phyloP scores from a whole-genome alignment of 2,113 vertebrate genomes.

The Pipra filicauda region DNA sequence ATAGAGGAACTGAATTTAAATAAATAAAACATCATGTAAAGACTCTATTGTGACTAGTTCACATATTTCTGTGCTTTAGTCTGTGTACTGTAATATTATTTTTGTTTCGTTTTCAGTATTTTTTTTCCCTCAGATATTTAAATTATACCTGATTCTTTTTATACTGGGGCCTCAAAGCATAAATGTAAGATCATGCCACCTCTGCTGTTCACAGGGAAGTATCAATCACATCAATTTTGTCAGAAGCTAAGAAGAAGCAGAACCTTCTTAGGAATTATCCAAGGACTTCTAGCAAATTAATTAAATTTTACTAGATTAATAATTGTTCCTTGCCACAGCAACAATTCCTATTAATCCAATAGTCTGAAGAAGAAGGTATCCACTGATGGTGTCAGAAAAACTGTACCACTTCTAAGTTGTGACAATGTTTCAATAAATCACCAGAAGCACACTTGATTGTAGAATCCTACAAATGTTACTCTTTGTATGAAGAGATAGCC shows the following conservation, averaged over 20 bases:
- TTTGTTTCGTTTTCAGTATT: not conserved
- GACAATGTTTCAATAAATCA: not conserved
- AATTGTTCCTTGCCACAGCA: not conserved
- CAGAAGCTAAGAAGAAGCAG: not conserved
- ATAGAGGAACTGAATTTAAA: not conserved
- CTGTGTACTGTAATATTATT: not conserved
- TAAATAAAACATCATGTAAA: not conserved
- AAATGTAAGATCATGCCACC: not conserved
- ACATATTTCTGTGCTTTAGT: not conserved
- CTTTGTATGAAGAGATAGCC: not conserved
- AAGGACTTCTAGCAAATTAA: not conserved
- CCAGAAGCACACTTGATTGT: rapidly evolving
- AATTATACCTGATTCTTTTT: not conserved
- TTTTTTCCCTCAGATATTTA: not conserved
- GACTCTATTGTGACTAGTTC: not conserved
- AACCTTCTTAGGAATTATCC: not conserved
- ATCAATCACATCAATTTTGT: not conserved
- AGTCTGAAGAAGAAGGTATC: not conserved
- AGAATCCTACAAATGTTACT: not conserved
- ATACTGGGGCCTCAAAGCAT: not conserved
- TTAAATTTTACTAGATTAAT: not conserved
- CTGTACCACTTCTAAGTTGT: not conserved
- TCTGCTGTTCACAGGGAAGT: not conserved
- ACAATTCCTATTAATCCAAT: not conserved
- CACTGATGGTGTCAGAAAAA: not conserved